A percentile compares a stretch with the other conserved stretches of the same genome.
phyloP scores from a whole-genome alignment of 2,113 vertebrate genomes.

The Dasyornis broadbenti region DNA sequence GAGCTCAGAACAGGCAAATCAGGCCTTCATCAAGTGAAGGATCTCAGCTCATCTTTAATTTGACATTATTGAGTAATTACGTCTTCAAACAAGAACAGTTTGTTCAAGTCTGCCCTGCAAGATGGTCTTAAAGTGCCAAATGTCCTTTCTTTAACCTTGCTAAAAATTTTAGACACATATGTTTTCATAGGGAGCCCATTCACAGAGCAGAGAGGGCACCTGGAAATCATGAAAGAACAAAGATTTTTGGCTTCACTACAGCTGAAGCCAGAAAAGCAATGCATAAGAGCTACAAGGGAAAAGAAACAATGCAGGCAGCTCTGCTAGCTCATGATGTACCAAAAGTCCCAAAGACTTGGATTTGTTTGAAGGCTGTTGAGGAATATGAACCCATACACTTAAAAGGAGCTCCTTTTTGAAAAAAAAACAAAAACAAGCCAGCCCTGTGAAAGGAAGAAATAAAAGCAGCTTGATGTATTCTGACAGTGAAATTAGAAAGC shows the following conservation, averaged over 20 bases:
- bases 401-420: slow-evolving; percentile 9
- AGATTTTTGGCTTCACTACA: background rate
- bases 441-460: background rate
- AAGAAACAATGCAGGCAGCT: background rate
- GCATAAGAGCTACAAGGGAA: background rate
- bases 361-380: slow-evolving; percentile 5
- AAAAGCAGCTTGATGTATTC: background rate
- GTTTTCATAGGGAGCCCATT: background rate
- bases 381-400: background rate
- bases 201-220: background rate
- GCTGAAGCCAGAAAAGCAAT: background rate
- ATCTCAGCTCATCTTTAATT: background rate
- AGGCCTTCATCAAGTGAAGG: background rate
- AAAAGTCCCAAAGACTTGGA: background rate
- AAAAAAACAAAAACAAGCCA: background rate
- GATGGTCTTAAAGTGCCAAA: background rate
- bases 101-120: background rate
- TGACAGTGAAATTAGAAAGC: slow-evolving; percentile 20
- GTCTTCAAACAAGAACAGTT: slow-evolving; percentile 1
- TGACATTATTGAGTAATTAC: background rate
- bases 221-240: background rate
- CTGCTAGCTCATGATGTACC: rapidly evolving
- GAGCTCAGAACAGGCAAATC: background rate
- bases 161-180: background rate
- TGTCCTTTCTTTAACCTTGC: background rate